Evolutionary conservation across 1,140 invertebrate genomes (phyloP).

Genomic region (Aleiodes sp.): DNA sequence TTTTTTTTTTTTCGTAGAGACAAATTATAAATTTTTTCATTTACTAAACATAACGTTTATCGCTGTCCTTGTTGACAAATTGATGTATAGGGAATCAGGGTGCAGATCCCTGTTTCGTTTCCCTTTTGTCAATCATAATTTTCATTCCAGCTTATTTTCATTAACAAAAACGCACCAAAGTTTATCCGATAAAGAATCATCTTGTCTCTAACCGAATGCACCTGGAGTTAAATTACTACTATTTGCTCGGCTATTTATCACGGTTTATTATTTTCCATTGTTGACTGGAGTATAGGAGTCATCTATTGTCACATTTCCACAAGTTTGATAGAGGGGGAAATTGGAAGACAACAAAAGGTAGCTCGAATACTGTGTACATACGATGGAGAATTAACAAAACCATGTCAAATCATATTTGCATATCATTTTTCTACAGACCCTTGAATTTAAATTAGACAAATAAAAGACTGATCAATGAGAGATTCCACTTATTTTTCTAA

Average conservation of each 20-base stretch:
- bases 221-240: slow-evolving; percentile 47
- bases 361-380: slow-evolving; percentile 22
- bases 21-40: too few species aligned
- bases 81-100: slow-evolving; percentile 16
- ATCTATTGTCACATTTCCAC: slow-evolving; percentile 49
- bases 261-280: slow-evolving; percentile 68
- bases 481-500: not conserved
- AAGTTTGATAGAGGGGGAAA: slow-evolving; percentile 1
- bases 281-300: slow-evolving; percentile 42
- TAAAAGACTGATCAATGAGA: slow-evolving; percentile 53
- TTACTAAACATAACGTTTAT: too few species aligned
- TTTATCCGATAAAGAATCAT: slow-evolving; percentile 52
- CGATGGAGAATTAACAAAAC: slow-evolving; percentile 62
- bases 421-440: slow-evolving; percentile 42
- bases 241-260: slow-evolving; percentile 68
- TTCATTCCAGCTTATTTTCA: not conserved
- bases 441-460: slow-evolving; percentile 47
- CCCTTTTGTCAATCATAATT: slow-evolving; percentile 31
- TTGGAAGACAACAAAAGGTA: not conserved
- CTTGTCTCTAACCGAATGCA: not conserved
- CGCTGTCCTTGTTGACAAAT: too few species aligned
- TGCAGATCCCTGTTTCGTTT: slow-evolving; percentile 34
- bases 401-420: slow-evolving; percentile 66
- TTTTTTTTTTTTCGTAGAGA: too few species aligned
- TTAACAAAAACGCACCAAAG: slow-evolving; percentile 52